Base-by-base conservation (phyloP, 2,797 vertebrate species). In the Xiphophorus birchmanni region DNA sequence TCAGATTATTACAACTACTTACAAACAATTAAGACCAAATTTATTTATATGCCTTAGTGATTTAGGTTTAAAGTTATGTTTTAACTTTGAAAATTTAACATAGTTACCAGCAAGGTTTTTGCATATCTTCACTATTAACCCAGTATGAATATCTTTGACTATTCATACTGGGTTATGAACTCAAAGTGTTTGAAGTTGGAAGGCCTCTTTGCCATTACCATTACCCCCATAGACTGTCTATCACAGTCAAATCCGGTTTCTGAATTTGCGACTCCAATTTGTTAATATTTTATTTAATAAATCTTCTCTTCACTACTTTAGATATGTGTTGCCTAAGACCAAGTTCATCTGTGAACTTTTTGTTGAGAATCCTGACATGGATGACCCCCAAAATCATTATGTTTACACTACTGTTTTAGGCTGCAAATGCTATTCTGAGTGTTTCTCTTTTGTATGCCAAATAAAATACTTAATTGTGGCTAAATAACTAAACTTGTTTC, bases 1-100 rank as follows among this genome's bases (percentile, higher is more conserved):
- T 91, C 83, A 81, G 54, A 82, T 85, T 42, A 72, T 63, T 6
- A 40, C 17, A 40, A 40, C 18, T 67, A 44, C 12, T 71, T 71
- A 42, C 23, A 71, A 71, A 44, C 42, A n/a, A 15, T 29, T 72
- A 29, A 45, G 69, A 13, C 5, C 42, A n/a, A 45, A n/a, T 13
- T 8, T 26, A 15, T 45, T 71, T 1, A 44, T 13, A 44, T 21
- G 3, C 21, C 17, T 67, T 13, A 13, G 21, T 17, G 5, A 72
- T 17, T 72, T 72, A 17, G 26, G 2, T 29, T 72, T 72, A 45
- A 7, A 72, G 26, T 17, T 45, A 72, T 45, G 35, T 10, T 67
- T 42, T 69, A 10, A 12, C 2, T 23, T 9, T 42, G 1, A 37
- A 21, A 23, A 37, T 40, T 23, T 23, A 2, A 37, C 17, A 40